Evolutionary conservation across 1,140 invertebrate species (phyloP).

Genomic region (Harpegnathos saltator): DNA sequence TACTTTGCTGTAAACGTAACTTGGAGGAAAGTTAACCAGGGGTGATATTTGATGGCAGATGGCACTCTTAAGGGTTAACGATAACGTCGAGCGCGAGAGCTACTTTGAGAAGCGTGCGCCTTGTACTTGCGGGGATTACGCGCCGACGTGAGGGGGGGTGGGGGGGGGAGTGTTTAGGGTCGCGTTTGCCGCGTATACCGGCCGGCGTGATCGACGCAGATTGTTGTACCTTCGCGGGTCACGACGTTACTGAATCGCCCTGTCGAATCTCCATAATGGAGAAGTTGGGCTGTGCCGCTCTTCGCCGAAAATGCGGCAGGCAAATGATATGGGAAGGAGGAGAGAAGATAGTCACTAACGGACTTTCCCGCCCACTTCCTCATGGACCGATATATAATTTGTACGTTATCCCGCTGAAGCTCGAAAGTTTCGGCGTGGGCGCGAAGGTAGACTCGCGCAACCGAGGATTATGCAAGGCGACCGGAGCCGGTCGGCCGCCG

Average conservation of each 20-base stretch:
- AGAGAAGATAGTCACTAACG: neutral
- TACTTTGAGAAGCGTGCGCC: neutral
- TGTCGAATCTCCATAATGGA: neutral
- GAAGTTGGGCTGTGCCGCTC: neutral
- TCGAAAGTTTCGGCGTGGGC: conserved; percentile 12
- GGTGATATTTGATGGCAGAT: no score
- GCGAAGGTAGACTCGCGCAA: no score
- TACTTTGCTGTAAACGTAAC: no score
- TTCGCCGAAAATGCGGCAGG: neutral
- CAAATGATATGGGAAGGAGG: conserved; percentile 17
- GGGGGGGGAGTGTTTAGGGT: no score
- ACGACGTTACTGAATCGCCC: neutral
- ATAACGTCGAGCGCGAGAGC: neutral
- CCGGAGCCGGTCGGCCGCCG: neutral
- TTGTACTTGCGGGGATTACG: neutral
- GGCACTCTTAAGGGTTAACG: neutral
- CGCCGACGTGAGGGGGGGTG: no score
- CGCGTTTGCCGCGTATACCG: neutral
- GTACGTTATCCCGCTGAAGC: neutral
- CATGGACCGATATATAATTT: conserved; percentile 29
- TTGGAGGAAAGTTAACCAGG: no score
- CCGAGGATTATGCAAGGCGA: conserved; percentile 11
- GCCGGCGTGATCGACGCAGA: neutral
- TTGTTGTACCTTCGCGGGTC: neutral
- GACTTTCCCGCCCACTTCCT: neutral